phyloP scores from a whole-genome alignment of 2,888 invertebrate genomes.

The Tiphia femorata region DNA sequence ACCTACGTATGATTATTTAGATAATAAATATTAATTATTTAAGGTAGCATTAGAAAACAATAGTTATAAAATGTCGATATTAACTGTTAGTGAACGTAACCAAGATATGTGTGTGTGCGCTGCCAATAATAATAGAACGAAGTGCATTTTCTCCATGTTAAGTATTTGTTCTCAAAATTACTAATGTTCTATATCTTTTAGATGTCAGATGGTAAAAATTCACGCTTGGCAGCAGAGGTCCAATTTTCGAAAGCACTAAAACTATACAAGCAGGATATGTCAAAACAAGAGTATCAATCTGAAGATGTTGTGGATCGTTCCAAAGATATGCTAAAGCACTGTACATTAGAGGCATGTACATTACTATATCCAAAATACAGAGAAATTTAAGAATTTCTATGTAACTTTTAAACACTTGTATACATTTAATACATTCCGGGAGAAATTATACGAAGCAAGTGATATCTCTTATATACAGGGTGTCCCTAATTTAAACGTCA shows the following conservation, averaged over 20 bases:
- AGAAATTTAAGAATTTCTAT: not conserved
- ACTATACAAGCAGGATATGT: conserved; percentile 69
- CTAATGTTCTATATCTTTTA: conserved; percentile 68
- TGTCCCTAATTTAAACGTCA: too few relatives aligned
- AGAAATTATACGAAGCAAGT: too few relatives aligned
- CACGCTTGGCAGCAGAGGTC: conserved; percentile 77
- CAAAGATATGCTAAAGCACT: conserved; percentile 47
- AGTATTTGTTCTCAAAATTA: not conserved
- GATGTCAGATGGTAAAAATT: conserved; percentile 79
- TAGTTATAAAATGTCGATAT: conserved; percentile 11
- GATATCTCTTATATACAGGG: too few relatives aligned
- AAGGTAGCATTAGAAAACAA: not conserved
- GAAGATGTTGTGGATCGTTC: conserved; percentile 65
- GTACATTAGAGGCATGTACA: conserved; percentile 51
- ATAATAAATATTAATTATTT: not conserved
- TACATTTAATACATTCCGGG: too few relatives aligned
- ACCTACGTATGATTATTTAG: not conserved
- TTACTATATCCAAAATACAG: not conserved
- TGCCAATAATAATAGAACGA: too few relatives aligned
- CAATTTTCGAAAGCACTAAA: conserved; percentile 77
- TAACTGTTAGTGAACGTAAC: not conserved
- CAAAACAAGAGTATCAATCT: conserved; percentile 27
- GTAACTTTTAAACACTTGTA: not conserved
- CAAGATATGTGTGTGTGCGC: too few relatives aligned
- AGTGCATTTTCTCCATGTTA: not conserved